Evolutionary conservation across 2,797 vertebrate species (phyloP).

Genomic region (Buceros bicornis): DNA sequence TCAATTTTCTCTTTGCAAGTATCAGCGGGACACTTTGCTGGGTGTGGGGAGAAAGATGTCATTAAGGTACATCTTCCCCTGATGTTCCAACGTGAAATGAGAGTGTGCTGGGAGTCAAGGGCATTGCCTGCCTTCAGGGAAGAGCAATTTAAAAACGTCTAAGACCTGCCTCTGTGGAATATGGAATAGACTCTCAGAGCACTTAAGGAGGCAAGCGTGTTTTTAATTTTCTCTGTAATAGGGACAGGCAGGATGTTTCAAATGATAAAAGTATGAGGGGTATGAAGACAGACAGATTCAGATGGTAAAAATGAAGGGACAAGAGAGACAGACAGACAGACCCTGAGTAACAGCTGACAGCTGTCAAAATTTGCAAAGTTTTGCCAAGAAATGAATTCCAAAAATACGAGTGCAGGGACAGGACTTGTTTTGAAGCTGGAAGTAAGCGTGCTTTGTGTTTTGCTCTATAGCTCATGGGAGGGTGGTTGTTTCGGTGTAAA

Average conservation of each 20-base stretch:
- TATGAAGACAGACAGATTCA: not conserved
- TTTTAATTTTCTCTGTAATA: conserved; percentile 44
- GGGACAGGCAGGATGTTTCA: not conserved
- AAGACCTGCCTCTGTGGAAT: not conserved
- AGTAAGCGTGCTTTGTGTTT: not conserved
- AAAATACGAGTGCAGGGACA: not conserved
- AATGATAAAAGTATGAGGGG: not conserved
- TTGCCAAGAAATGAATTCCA: not conserved
- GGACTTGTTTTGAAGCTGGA: not conserved
- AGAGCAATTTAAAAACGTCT: conserved; percentile 9
- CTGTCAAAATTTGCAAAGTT: not conserved
- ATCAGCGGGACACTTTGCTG: not conserved
- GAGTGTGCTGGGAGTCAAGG: not conserved
- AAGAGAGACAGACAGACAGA: not conserved
- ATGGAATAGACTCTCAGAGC: conserved; percentile 10
- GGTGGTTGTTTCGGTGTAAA: not conserved
- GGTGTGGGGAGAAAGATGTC: not conserved
- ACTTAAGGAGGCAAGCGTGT: conserved; percentile 11
- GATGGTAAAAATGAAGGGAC: conserved; percentile 7
- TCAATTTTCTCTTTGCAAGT: not conserved
- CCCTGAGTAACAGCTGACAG: not conserved
- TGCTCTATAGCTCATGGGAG: not conserved
- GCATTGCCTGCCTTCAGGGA: conserved; percentile 6
- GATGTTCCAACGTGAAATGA: not conserved
- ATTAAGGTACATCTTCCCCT: not conserved